Conservation (phyloP, 2,113 vertebrate species). For the Odontesthes bonariensis region DNA sequence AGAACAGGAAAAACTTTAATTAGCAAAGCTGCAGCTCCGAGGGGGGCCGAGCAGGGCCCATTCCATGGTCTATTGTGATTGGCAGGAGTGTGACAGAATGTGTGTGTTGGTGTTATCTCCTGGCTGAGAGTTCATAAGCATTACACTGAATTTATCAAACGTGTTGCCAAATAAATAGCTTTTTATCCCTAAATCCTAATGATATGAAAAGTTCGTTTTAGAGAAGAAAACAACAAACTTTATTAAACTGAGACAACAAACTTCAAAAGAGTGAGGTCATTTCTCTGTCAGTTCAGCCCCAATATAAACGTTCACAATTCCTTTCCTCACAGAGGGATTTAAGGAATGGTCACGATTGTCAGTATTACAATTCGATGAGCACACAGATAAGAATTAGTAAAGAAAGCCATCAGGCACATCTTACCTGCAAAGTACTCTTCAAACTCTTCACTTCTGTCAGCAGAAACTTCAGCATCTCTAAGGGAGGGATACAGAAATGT, state of each 20-base stretch:
- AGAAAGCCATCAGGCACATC: slow-evolving; percentile 12
- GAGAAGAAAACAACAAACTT: not conserved
- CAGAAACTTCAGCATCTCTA: slow-evolving; percentile 78
- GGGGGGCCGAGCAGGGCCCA: slow-evolving; percentile 19
- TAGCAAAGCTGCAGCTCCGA: slow-evolving; percentile 60
- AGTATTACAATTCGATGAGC: not conserved
- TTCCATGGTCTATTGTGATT: slow-evolving; percentile 29
- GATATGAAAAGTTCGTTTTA: not conserved
- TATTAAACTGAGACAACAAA: not conserved
- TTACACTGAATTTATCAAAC: slow-evolving; percentile 31
- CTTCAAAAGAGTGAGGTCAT: not conserved
- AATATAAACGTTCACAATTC: not conserved
- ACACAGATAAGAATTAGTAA: not conserved
- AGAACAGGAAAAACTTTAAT: slow-evolving; percentile 73
- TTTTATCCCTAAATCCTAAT: too few relatives aligned
- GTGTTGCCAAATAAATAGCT: not conserved
- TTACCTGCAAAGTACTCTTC: slow-evolving; percentile 79
- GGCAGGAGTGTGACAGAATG: slow-evolving; percentile 12
- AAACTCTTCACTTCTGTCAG: slow-evolving; percentile 76
- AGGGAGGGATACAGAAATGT: slow-evolving; percentile 48
- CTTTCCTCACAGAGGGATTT: not conserved
- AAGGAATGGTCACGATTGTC: not conserved
- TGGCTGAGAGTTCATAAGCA: slow-evolving; percentile 34
- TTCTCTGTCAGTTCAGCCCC: not conserved
- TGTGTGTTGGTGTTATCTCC: slow-evolving; percentile 50